A percentile compares a stretch with the other conserved stretches of the same genome.
Conservation (phyloP, 2,797 vertebrate species). For the Novumbra hubbsi region DNA sequence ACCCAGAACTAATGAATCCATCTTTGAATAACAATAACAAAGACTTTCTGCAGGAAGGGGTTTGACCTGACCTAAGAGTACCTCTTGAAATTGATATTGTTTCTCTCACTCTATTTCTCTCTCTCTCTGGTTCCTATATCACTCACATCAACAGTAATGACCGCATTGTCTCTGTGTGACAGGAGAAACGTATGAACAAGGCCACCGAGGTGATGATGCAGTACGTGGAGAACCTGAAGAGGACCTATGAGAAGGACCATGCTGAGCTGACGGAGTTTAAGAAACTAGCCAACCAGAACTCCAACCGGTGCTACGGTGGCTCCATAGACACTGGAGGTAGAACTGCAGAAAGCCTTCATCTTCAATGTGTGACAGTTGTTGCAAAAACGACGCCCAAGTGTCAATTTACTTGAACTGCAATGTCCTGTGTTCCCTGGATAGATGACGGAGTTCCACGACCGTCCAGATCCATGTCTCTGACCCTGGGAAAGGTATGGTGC, state of each 20-base stretch:
- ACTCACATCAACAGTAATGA: background rate
- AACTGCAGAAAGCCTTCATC: background rate
- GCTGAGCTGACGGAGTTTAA: constrained; percentile 96
- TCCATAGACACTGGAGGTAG: constrained; percentile 80
- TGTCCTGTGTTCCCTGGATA: constrained; percentile 54
- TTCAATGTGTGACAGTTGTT: background rate
- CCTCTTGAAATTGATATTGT: background rate
- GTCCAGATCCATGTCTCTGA: constrained; percentile 92
- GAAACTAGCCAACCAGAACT: constrained; percentile 98
- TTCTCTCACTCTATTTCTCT: background rate
- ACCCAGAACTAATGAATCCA: too few relatives aligned
- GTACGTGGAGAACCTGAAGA: constrained; percentile 96
- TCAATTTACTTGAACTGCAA: background rate
- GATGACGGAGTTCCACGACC: constrained; percentile 92
- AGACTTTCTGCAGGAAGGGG: too few relatives aligned
- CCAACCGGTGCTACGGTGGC: constrained; percentile 86
- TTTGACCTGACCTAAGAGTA: background rate
- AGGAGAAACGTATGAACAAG: constrained; percentile 98
- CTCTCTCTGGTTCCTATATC: background rate
- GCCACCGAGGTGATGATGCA: constrained; percentile 99
- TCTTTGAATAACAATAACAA: too few relatives aligned
- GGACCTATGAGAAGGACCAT: constrained; percentile 97
- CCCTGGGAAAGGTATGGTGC: constrained; percentile 88
- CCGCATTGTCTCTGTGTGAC: constrained; percentile 16
- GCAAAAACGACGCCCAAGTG: background rate